These are phyloP conservation scores for Trachymyrmex cornetzi DNA, from an alignment of 1,140 invertebrate species.

Conservation along the genomic window DNA sequence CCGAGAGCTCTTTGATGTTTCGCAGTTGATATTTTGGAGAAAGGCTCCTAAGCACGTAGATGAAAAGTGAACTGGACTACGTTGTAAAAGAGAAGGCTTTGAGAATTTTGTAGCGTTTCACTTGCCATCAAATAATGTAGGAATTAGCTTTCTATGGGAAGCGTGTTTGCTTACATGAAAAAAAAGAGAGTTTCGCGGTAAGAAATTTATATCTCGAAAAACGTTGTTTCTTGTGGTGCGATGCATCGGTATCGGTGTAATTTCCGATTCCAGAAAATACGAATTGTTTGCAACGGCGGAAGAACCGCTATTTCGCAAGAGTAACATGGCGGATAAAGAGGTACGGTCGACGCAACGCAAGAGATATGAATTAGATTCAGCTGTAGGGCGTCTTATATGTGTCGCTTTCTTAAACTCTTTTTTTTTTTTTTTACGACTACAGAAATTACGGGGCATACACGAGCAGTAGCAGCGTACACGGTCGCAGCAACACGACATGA, in stretches of 20 bases:
- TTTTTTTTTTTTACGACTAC: constrained; percentile 35
- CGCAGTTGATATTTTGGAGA: constrained; percentile 48
- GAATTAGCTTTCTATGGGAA: background rate
- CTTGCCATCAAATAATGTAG: background rate
- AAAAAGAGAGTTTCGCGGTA: background rate
- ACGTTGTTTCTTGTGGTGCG: background rate
- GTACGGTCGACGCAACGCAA: constrained; percentile 16
- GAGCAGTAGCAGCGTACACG: constrained; percentile 30
- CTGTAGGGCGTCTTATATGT: constrained; percentile 35
- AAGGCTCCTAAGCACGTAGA: background rate
- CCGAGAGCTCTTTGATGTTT: constrained; percentile 34
- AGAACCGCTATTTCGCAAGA: constrained; percentile 39
- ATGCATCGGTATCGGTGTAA: constrained; percentile 11
- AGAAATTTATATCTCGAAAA: constrained; percentile 6
- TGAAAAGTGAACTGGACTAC: constrained; percentile 42
- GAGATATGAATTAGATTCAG: constrained; percentile 46
- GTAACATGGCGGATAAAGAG: constrained; percentile 19
- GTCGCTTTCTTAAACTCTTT: constrained; percentile 57
- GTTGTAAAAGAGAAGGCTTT: background rate
- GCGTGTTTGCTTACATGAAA: background rate
- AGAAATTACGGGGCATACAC: constrained; percentile 36
- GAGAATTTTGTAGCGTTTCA: constrained; percentile 9
- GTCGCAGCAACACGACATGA: background rate
- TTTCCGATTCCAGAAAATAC: constrained; percentile 30
- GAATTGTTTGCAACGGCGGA: constrained; percentile 32